A percentile compares a stretch with the other conserved stretches of the same genome.
Evolutionary conservation across 2,797 vertebrate genomes (phyloP).

Genomic region (Peromyscus eremicus): DNA sequence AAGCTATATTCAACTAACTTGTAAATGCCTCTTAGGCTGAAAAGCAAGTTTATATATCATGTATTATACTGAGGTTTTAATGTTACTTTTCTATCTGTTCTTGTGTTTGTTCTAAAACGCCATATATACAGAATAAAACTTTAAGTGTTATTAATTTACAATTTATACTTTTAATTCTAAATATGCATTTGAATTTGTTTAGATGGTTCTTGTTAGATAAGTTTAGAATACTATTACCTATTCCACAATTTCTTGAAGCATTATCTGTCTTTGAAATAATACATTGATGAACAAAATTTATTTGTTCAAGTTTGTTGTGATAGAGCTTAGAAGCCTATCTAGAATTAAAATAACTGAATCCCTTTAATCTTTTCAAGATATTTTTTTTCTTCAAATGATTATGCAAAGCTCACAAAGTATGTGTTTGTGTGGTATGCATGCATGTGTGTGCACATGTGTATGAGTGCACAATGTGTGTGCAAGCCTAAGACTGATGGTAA

Average conservation of each 20-base stretch:
- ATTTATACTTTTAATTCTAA: background rate
- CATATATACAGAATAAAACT: background rate
- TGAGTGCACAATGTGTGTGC: accelerated
- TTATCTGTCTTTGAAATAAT: background rate
- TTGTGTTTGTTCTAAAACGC: background rate
- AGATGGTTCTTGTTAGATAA: background rate
- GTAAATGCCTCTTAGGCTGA: background rate
- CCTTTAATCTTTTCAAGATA: background rate
- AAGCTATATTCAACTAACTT: background rate
- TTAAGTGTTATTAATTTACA: background rate
- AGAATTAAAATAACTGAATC: background rate
- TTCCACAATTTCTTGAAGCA: background rate
- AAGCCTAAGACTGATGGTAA: background rate
- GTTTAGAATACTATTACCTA: background rate
- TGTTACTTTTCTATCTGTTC: background rate
- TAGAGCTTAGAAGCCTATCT: background rate
- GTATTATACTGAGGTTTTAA: background rate
- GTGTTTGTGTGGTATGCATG: background rate
- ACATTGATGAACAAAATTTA: background rate
- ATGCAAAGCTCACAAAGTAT: background rate
- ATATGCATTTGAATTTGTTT: background rate
- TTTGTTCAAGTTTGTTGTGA: background rate
- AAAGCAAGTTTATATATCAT: background rate
- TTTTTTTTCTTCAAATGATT: background rate
- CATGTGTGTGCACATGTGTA: background rate